Conservation (phyloP, 1,140 invertebrate species). For the Drosophila ercepeae region DNA sequence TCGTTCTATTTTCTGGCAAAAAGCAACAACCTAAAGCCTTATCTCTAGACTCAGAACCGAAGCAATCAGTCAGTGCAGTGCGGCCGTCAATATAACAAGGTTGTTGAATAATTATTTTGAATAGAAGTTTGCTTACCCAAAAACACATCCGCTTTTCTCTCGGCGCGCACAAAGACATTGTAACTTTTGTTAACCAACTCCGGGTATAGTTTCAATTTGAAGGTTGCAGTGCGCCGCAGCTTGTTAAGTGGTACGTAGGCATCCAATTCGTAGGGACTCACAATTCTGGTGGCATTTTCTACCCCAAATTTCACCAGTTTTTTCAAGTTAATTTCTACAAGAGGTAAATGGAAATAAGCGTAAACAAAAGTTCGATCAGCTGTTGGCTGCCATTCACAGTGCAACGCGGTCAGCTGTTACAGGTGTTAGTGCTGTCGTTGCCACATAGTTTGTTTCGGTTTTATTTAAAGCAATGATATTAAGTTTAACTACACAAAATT, state of each 20-base stretch:
- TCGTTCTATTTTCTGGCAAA: conserved; percentile 18
- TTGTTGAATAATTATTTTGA: conserved; percentile 20
- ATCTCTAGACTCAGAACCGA: conserved; percentile 15
- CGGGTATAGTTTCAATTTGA: conserved; percentile 68
- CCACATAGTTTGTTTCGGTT: conserved; percentile 1
- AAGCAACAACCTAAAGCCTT: conserved; percentile 9
- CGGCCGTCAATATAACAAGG: conserved; percentile 18
- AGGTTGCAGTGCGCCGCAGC: conserved; percentile 66
- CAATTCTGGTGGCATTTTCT: conserved; percentile 30
- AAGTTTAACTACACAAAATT: not conserved
- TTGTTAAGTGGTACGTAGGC: conserved; percentile 78
- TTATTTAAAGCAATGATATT: conserved; percentile 8
- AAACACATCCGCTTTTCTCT: conserved; percentile 78
- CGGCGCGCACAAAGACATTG: conserved; percentile 77
- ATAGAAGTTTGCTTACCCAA: conserved; percentile 74
- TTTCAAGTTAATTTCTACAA: conserved; percentile 77
- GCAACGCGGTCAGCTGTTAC: conserved; percentile 20
- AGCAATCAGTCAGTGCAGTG: conserved; percentile 44
- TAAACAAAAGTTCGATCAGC: conserved; percentile 9
- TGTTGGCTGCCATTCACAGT: conserved; percentile 21
- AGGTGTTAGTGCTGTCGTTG: conserved; percentile 41
- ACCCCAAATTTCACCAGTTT: conserved; percentile 72
- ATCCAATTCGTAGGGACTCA: conserved; percentile 58
- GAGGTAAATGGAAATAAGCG: not conserved
- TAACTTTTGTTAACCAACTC: conserved; percentile 42